Base-by-base conservation (phyloP, 2,888 invertebrate species). In the Eulithis prunata region DNA sequence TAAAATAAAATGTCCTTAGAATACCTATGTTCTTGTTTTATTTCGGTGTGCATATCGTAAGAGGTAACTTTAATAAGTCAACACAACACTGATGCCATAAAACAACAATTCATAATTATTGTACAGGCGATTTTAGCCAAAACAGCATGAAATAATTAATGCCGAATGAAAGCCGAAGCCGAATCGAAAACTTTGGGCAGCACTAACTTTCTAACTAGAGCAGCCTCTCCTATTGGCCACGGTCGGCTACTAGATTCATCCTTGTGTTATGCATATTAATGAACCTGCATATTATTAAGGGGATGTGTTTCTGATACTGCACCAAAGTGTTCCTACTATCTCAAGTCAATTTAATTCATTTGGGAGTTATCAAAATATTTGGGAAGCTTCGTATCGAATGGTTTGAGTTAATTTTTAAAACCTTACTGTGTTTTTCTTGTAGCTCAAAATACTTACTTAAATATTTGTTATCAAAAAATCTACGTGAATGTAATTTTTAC, bases 211-310 rank as follows among this genome's bases (percentile, higher is more conserved):
- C 78, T 72, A 76, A 82, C 84, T 86, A 84, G 87, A 86, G 88
- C 47, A 84, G 88, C 51, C 79, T 74, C 72, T 76, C 76, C 78
- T 82, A 87, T 86, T 83, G 87, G 80, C 82, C 81, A 86, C 87
- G 86, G 85, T 81, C 79, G 77, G 81, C 81, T 84, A 80, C 83
- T 80, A 77, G 77, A 83, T 81, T 79, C 78, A 85, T 84, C 83
- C 83, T 80, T 78, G 81, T 84, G 87, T 81, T 86, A 89, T 90
- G 87, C 88, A 91, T 91, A 89, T 89, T 91, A 87, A 91, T 89
- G 81, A 85, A 79, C 75, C 76, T 75, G 81, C 81, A 82, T 85
- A 82, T 83, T 87, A 87, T 85, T 85, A 85, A 69, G 75, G 78
- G 77, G 82, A 81, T 83, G 78, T 84, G 79, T 80, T 74, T 74